Evolutionary conservation across 2,888 invertebrate genomes (phyloP).

Genomic region (Aquatica leii): DNA sequence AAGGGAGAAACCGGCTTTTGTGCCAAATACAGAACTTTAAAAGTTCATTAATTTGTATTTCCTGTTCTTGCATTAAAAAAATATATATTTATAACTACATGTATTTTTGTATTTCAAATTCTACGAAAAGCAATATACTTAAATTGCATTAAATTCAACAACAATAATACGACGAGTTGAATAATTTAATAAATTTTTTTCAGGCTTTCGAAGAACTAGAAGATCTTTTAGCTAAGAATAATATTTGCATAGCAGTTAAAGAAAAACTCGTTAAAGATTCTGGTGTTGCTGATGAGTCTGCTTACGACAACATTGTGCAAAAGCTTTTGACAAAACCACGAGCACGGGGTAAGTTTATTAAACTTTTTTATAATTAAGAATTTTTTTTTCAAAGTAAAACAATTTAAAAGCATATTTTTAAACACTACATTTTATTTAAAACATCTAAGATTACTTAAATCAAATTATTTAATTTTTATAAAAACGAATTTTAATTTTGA

Average conservation of each 20-base stretch:
- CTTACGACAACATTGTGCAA: slow-evolving; percentile 88
- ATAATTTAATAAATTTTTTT: too few relatives aligned
- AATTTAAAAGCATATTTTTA: not conserved
- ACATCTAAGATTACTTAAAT: too few relatives aligned
- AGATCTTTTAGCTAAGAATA: slow-evolving; percentile 79
- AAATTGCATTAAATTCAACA: too few relatives aligned
- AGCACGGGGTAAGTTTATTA: slow-evolving; percentile 78
- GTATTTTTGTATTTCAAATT: not conserved
- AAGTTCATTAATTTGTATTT: too few relatives aligned
- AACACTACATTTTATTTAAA: too few relatives aligned
- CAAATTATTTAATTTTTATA: too few relatives aligned
- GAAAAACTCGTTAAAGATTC: slow-evolving; percentile 96
- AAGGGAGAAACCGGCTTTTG: slow-evolving; percentile 15
- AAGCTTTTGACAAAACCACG: slow-evolving; percentile 85
- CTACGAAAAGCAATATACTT: not conserved
- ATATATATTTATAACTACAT: not conserved
- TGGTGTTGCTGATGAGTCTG: slow-evolving; percentile 87
- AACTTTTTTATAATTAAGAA: not conserved
- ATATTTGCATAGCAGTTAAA: slow-evolving; percentile 93
- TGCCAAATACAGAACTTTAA: slow-evolving; percentile 13
- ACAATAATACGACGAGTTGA: too few relatives aligned
- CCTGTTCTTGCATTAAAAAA: too few relatives aligned
- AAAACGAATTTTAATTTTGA: too few relatives aligned
- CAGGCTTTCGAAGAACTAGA: slow-evolving; percentile 96
- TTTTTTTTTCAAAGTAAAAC: not conserved